Evolutionary conservation across 2,888 invertebrate genomes (phyloP).

Genomic region (Eurois occulta): DNA sequence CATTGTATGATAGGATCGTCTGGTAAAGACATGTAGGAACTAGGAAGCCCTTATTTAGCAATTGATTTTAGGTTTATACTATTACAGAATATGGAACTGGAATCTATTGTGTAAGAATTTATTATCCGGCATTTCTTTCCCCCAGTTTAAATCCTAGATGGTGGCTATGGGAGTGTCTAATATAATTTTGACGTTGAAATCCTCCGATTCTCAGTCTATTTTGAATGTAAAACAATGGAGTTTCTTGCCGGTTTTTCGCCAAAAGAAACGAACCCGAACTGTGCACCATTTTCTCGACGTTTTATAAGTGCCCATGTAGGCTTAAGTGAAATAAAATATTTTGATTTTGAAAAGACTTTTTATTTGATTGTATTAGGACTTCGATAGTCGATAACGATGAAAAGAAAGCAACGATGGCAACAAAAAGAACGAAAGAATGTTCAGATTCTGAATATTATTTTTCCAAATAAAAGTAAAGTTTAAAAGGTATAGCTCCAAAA

Average conservation of each 20-base stretch:
- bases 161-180: not conserved
- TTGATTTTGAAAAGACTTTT: not conserved
- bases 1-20: slow-evolving; percentile 40
- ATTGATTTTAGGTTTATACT: not conserved
- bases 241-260: too few relatives aligned
- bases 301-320: not conserved
- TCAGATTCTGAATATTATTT: slow-evolving; percentile 1
- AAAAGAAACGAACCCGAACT: not conserved
- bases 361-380: not conserved
- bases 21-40: not conserved
- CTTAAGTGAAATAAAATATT: too few relatives aligned
- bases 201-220: not conserved
- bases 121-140: not conserved
- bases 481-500: slow-evolving; percentile 33
- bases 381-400: not conserved
- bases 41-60: not conserved
- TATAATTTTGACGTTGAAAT: not conserved
- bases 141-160: not conserved
- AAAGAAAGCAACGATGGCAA: not conserved
- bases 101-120: not conserved
- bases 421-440: not conserved
- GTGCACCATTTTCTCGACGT: not conserved
- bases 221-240: not conserved
- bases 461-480: slow-evolving; percentile 15
- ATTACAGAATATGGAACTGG: not conserved